phyloP scores from a whole-genome alignment of 2,113 vertebrate genomes.

The Okapia johnstoni region DNA sequence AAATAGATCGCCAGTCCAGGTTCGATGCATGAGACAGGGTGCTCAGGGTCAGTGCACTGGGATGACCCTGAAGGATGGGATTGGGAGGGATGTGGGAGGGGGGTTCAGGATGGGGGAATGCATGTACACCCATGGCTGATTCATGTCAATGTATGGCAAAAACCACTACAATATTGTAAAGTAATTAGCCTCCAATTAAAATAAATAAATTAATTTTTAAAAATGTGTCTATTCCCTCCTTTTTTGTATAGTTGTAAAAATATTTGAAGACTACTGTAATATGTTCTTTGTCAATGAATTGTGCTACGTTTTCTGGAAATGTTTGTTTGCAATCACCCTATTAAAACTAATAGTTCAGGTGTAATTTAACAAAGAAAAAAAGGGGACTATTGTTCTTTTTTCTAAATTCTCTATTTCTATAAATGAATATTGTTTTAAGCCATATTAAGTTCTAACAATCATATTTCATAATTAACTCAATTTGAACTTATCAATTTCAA shows the following conservation, averaged over 20 bases:
- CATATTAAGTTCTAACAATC: neutral
- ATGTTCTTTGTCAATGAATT: neutral
- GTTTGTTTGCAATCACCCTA: neutral
- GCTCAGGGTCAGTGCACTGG: rapidly evolving
- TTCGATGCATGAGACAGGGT: neutral
- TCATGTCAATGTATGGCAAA: neutral
- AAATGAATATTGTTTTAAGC: neutral
- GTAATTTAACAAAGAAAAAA: neutral
- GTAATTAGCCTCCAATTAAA: neutral
- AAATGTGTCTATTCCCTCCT: neutral
- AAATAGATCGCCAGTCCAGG: neutral
- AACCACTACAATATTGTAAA: neutral
- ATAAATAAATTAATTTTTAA: neutral
- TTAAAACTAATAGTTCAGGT: neutral
- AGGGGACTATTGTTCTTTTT: neutral
- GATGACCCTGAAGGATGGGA: neutral
- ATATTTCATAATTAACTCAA: neutral
- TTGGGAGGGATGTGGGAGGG: neutral
- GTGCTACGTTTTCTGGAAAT: neutral
- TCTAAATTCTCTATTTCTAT: neutral
- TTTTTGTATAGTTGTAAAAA: neutral
- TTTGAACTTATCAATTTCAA: neutral
- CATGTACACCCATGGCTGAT: neutral
- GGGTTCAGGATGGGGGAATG: neutral
- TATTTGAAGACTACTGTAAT: neutral